Conservation (phyloP, 2,888 invertebrate species). For the Cephus nigrinus region DNA sequence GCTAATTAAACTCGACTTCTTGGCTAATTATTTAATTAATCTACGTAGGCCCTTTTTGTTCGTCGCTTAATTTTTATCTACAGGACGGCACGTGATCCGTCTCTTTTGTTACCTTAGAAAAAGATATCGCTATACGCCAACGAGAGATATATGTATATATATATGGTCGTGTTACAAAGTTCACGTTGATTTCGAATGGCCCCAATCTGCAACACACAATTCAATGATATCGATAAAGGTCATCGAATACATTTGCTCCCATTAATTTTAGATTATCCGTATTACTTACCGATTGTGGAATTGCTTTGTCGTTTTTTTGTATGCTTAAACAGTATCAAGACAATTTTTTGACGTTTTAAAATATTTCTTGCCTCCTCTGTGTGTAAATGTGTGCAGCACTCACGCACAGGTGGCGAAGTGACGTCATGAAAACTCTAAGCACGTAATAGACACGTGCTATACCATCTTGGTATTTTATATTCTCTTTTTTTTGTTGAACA, state of each 20-base stretch:
- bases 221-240: conserved; percentile 2
- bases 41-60: conserved; percentile 54
- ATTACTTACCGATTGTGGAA: conserved; percentile 53
- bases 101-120: conserved; percentile 31
- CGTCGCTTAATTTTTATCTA: conserved; percentile 49
- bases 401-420: conserved; percentile 33
- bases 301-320: conserved; percentile 47
- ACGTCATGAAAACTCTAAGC: conserved; percentile 12
- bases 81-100: conserved; percentile 16
- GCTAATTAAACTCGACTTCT: conserved; percentile 17
- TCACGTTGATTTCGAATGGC: conserved; percentile 62
- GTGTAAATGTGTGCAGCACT: conserved; percentile 46
- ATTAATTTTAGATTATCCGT: background rate
- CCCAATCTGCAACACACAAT: conserved; percentile 54
- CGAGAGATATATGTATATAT: conserved; percentile 21
- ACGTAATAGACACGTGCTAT: conserved; percentile 6
- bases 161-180: conserved; percentile 53
- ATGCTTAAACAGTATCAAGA: conserved; percentile 35
- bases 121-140: conserved; percentile 37
- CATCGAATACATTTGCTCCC: conserved; percentile 11
- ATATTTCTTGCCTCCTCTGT: conserved; percentile 21
- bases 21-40: conserved; percentile 32
- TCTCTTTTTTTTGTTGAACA: background rate
- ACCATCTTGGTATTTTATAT: conserved; percentile 25
- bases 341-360: conserved; percentile 12